phyloP scores from a whole-genome alignment of 2,888 invertebrate species.

The Zootermopsis nevadensis region DNA sequence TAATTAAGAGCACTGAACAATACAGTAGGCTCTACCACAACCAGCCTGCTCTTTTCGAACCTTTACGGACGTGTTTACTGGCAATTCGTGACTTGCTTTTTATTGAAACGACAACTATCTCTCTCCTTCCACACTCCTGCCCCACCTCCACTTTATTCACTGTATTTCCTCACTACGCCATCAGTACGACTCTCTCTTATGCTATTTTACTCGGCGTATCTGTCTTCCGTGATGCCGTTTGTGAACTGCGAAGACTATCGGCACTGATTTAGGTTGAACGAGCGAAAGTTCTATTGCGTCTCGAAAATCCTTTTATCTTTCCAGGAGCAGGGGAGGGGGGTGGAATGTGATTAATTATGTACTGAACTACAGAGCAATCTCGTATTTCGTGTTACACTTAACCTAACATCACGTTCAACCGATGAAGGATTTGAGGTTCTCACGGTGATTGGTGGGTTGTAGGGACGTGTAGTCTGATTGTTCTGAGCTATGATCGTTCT shows the following conservation, averaged over 20 bases:
- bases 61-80: constrained; percentile 48
- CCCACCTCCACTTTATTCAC: constrained; percentile 29
- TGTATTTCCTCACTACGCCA: background rate
- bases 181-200: background rate
- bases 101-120: background rate
- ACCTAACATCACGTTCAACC: too few relatives aligned
- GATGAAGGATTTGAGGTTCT: too few relatives aligned
- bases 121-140: constrained; percentile 27
- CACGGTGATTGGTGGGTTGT: too few relatives aligned
- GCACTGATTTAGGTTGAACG: too few relatives aligned
- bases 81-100: constrained; percentile 43
- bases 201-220: background rate
- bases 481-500: too few relatives aligned
- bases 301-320: too few relatives aligned
- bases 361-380: too few relatives aligned
- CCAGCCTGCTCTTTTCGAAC: constrained; percentile 17
- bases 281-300: background rate
- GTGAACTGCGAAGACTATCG: background rate
- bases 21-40: constrained; percentile 20
- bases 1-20: background rate
- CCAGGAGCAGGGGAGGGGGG: too few relatives aligned
- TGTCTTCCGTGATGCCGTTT: background rate
- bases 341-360: too few relatives aligned
- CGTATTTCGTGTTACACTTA: too few relatives aligned
- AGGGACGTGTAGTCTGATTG: too few relatives aligned